Base-by-base conservation (phyloP, 2,797 vertebrate species). In the Cynodonichthys magdalenae region DNA sequence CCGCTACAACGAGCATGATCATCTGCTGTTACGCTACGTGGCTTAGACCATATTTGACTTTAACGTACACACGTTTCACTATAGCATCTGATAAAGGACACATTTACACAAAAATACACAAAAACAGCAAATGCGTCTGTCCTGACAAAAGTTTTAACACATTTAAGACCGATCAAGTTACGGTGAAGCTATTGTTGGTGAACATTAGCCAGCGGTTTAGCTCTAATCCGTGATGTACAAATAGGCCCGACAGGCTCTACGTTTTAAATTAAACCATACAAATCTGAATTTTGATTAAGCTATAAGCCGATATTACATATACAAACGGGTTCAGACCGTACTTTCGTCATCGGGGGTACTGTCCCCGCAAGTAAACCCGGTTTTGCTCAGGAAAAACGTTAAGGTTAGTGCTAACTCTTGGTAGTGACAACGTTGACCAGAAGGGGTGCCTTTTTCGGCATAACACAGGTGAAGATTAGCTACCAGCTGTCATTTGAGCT, bases 1-100 rank as follows among this genome's bases (percentile, higher is more conserved):
- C 81, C 75, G 61, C 71, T 57, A 71, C 47, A 68, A 62, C 28
- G 66, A 72, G 77, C 74, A 75, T 65, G 67, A 52, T 44, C 55
- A 52, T 44, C 55, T 68, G 58, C 41, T 55, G 63, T 58, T 76
- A 71, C 52, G 87, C 82, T 83, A 90, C 87, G 89, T 90, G 89
- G 84, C 87, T 18, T 51, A 28, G 56, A 60, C 65, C 59, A 60
- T 64, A 45, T 61, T 77, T 70, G 70, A 74, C 73, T 60, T 63
- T 17, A 59, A n/a, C 19, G 15, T 34, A 50, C 52, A 17, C 3
- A 3, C 14, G 36, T 28, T 18, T 39, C 36, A 28, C 1, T 24
- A 3, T 1, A 5, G 2, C 12, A 9, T 4, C 56, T 27, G 14
- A 17, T 5, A 0, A 1, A 10, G 4, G 4, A 19, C 2, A 19